These are phyloP conservation scores for Microctonus brassicae DNA, from an alignment of 2,888 invertebrate genomes.

Conservation along the genomic window DNA sequence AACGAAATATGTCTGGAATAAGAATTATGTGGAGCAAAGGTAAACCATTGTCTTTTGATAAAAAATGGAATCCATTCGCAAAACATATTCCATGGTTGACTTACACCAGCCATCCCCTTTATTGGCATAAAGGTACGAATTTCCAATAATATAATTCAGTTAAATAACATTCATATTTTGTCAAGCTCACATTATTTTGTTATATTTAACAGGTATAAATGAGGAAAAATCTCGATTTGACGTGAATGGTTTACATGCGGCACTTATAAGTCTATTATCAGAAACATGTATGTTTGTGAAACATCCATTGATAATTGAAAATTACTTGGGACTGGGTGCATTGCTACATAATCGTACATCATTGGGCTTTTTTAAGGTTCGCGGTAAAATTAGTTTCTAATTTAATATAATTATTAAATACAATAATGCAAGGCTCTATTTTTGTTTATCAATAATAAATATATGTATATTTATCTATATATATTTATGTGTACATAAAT, in stretches of 20 bases:
- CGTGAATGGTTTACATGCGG: conserved; percentile 57
- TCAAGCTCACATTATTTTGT: conserved; percentile 19
- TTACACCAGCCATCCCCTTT: conserved; percentile 84
- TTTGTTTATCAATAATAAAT: neutral
- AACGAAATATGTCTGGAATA: conserved; percentile 81
- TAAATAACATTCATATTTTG: neutral
- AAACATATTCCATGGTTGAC: conserved; percentile 84
- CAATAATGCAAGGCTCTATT: neutral
- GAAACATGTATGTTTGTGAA: conserved; percentile 75
- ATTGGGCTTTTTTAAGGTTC: conserved; percentile 88
- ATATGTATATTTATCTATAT: neutral
- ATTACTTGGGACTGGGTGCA: conserved; percentile 84
- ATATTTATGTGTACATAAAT: neutral
- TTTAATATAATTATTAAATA: neutral
- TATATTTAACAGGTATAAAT: conserved; percentile 51
- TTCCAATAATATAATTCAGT: conserved; percentile 1
- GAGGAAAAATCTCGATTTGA: conserved; percentile 59
- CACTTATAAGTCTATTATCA: conserved; percentile 54
- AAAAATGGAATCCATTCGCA: conserved; percentile 90
- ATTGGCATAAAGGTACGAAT: conserved; percentile 78
- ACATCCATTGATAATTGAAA: conserved; percentile 82
- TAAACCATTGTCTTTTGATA: conserved; percentile 76
- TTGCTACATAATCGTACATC: conserved; percentile 85
- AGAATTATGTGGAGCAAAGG: conserved; percentile 85
- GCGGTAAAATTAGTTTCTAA: conserved; percentile 88